A percentile compares a stretch with the other conserved stretches of the same genome.
Evolutionary conservation across 2,797 vertebrate species (phyloP).

Genomic region (Fundulus diaphanus): DNA sequence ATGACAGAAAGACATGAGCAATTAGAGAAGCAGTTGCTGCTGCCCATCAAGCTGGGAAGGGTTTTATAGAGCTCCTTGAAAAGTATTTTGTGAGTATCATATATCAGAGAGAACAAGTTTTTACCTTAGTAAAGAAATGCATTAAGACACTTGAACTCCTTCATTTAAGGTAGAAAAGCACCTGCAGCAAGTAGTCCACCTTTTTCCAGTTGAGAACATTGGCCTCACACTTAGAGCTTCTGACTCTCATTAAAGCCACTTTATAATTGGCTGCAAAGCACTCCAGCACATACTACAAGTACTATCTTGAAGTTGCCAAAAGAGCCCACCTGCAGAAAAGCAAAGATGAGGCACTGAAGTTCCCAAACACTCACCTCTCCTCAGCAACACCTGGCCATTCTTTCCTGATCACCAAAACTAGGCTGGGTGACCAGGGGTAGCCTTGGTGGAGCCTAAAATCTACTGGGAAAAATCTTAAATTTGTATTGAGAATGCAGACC

Average conservation of each 20-base stretch:
- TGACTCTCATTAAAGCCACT: neutral
- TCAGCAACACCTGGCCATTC: neutral
- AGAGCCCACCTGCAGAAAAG: too few species aligned
- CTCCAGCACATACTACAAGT: neutral
- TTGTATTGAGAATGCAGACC: neutral
- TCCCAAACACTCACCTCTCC: neutral
- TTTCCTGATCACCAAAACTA: neutral
- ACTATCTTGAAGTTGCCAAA: neutral
- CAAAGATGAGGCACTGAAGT: neutral
- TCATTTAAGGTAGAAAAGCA: neutral
- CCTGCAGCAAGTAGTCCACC: neutral
- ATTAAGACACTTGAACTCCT: neutral
- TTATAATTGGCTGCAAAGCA: neutral
- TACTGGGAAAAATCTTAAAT: neutral
- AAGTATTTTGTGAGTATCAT: neutral
- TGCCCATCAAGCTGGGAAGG: neutral
- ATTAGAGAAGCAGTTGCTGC: constrained; percentile 4
- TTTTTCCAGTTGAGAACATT: neutral
- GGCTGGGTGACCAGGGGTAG: neutral
- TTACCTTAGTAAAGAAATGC: neutral
- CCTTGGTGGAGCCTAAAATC: neutral
- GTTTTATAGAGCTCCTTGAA: neutral
- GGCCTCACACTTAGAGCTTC: too few species aligned
- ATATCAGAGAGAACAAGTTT: neutral
- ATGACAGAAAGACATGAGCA: neutral